Conservation (phyloP, 64 coral and sea anemone species). For the Stichodactyla mertensii region DNA sequence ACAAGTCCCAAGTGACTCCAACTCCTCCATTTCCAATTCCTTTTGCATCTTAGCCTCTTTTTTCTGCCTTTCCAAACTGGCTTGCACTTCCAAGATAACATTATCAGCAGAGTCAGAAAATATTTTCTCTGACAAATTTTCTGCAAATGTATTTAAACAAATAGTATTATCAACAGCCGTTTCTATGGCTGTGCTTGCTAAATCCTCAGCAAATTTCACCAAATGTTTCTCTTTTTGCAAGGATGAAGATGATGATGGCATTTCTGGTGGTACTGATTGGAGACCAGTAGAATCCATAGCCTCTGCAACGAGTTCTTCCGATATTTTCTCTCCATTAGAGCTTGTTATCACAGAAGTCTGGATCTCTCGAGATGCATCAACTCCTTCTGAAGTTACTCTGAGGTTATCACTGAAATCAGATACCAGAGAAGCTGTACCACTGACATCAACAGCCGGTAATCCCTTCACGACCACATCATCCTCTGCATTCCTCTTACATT, state of each 20-base stretch:
- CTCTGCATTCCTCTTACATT: neutral
- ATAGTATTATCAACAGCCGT: neutral
- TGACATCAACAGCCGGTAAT: neutral
- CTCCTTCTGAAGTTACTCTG: neutral
- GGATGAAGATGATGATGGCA: neutral
- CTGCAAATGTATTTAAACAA: constrained; percentile 50
- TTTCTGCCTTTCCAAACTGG: constrained; percentile 34
- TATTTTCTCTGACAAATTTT: constrained; percentile 37
- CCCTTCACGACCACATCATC: neutral
- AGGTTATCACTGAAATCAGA: constrained; percentile 13
- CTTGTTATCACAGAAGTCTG: neutral
- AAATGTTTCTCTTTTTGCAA: neutral
- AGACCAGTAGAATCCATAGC: constrained; percentile 5
- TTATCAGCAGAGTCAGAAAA: constrained; percentile 34
- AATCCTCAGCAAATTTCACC: constrained; percentile 20
- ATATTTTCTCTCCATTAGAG: constrained; percentile 28
- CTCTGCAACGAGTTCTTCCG: constrained; percentile 25
- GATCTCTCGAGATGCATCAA: neutral
- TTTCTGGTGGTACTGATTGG: neutral
- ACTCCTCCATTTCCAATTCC: constrained; percentile 8
- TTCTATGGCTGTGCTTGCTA: constrained; percentile 22
- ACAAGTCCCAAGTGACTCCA: constrained; percentile 17
- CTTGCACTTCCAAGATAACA: constrained; percentile 41
- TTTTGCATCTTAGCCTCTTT: constrained; percentile 5
- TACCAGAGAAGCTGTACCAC: neutral